Evolutionary conservation across 1,140 invertebrate genomes (phyloP).

Genomic region (Limonius californicus): DNA sequence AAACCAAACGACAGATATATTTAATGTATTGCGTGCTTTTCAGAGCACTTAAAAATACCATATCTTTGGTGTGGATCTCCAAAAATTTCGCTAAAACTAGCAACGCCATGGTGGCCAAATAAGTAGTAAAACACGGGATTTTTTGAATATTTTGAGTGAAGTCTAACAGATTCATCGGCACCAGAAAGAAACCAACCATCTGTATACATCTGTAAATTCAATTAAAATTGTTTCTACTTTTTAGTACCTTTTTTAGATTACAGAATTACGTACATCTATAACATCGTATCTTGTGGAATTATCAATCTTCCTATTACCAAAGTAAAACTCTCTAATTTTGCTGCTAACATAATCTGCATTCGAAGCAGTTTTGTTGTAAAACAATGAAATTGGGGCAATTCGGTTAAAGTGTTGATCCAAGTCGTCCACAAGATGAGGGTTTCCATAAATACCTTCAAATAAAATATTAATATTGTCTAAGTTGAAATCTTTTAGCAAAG

Average conservation of each 20-base stretch:
- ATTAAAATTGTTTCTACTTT: neutral
- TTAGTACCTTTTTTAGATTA: neutral
- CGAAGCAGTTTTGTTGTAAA: conserved; percentile 57
- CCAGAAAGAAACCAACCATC: conserved; percentile 65
- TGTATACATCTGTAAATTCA: conserved; percentile 58
- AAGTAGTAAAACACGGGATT: conserved; percentile 62
- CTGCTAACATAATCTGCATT: conserved; percentile 50
- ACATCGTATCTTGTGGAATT: conserved; percentile 50
- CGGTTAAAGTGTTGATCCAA: conserved; percentile 55
- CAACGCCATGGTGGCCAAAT: conserved; percentile 59
- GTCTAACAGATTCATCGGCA: conserved; percentile 54
- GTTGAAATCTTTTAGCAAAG: neutral
- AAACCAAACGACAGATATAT: too few relatives aligned
- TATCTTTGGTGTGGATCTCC: conserved; percentile 58
- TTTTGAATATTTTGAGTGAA: conserved; percentile 48
- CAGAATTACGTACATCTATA: conserved; percentile 51
- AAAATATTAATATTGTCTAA: neutral
- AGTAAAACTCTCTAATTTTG: conserved; percentile 59
- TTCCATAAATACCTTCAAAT: conserved; percentile 19
- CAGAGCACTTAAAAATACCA: conserved; percentile 41
- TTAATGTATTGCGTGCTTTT: too few relatives aligned
- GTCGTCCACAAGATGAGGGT: conserved; percentile 48
- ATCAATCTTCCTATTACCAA: conserved; percentile 49
- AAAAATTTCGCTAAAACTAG: conserved; percentile 66
- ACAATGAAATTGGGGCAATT: conserved; percentile 56